Conservation (phyloP, 2,113 vertebrate species). For the Phalacrocorax aristotelis region DNA sequence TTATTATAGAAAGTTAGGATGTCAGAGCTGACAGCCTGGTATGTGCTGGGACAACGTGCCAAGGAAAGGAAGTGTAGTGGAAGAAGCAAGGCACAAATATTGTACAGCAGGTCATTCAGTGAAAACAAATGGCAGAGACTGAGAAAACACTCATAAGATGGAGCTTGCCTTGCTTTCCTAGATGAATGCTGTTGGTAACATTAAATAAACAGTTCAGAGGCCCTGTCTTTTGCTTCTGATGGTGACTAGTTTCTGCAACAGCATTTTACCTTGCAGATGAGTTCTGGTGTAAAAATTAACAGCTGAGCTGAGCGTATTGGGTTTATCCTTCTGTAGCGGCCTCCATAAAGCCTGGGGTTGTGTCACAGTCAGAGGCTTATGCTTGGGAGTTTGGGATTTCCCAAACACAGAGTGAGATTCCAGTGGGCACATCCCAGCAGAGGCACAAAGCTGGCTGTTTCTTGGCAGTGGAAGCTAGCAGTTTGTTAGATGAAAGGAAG, state of each 20-base stretch:
- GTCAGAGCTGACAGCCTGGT: slow-evolving; percentile 25
- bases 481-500: background rate
- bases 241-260: background rate
- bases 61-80: background rate
- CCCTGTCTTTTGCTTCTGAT: background rate
- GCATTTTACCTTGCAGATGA: background rate
- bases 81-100: slow-evolving; percentile 29
- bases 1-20: background rate
- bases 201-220: background rate
- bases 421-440: background rate
- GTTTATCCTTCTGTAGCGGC: background rate
- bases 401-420: background rate
- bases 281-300: background rate
- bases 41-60: slow-evolving; percentile 1
- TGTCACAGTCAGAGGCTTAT: background rate
- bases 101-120: background rate
- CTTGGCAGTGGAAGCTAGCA: background rate
- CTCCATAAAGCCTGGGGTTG: background rate
- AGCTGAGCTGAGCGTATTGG: background rate
- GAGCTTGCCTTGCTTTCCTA: background rate
- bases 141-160: background rate
- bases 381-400: background rate
- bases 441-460: background rate
- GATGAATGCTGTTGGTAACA: background rate
- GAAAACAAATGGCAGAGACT: background rate